phyloP scores from a whole-genome alignment of 2,888 invertebrate genomes.

The Rapana venosa region DNA sequence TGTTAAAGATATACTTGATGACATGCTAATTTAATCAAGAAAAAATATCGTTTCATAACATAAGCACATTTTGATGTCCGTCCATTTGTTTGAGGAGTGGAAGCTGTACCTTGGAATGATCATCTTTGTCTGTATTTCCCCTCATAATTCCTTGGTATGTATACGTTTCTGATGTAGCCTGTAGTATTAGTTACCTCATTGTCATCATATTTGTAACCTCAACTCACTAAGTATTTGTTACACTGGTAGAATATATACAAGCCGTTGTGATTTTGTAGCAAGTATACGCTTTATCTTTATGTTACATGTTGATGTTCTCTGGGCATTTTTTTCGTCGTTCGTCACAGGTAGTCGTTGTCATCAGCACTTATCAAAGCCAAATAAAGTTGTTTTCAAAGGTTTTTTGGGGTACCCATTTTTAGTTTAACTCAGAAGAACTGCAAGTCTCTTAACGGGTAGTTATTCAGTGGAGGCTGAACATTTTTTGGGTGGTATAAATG shows the following conservation, averaged over 20 bases:
- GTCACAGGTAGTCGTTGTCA: not conserved
- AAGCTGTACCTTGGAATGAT: not conserved
- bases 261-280: too few species aligned
- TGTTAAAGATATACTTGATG: too few species aligned
- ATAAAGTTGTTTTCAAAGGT: not conserved
- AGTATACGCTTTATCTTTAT: not conserved
- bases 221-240: not conserved
- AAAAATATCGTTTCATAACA: not conserved
- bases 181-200: not conserved
- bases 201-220: not conserved
- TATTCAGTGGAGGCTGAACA: not conserved
- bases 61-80: not conserved
- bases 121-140: not conserved
- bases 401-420: too few species aligned
- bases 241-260: not conserved
- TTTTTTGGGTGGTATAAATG: too few species aligned
- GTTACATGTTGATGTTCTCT: not conserved
- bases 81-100: not conserved
- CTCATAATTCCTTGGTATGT: not conserved
- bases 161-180: too few species aligned
- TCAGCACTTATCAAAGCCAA: not conserved
- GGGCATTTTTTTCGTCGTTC: not conserved
- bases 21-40: not conserved
- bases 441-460: too few species aligned
- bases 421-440: too few species aligned